Evolutionary conservation across 2,888 invertebrate species (phyloP).

Genomic region (Amorpha juglandis): DNA sequence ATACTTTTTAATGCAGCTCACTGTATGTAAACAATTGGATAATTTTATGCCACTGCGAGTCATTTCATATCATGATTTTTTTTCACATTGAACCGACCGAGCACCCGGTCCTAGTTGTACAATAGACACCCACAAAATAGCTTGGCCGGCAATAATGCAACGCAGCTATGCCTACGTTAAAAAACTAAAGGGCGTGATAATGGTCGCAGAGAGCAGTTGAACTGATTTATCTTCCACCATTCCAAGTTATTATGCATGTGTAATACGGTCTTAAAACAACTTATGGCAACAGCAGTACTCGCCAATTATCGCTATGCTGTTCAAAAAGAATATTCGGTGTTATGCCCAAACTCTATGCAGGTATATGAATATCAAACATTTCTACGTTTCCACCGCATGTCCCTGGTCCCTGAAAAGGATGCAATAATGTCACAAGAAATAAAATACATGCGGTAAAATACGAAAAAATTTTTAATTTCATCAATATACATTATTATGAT

Average conservation of each 20-base stretch:
- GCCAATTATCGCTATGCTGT: neutral
- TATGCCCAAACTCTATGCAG: neutral
- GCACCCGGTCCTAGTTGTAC: too few relatives aligned
- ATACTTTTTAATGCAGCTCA: neutral
- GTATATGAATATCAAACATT: neutral
- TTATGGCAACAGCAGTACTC: neutral
- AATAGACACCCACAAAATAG: too few relatives aligned
- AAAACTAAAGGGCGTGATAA: too few relatives aligned
- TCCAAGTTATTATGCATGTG: neutral
- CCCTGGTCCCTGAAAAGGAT: slow-evolving; percentile 12
- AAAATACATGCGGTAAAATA: slow-evolving; percentile 24
- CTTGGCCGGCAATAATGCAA: too few relatives aligned
- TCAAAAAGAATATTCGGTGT: neutral
- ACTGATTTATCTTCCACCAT: too few relatives aligned
- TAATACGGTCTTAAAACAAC: neutral
- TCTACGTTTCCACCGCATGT: slow-evolving; percentile 11
- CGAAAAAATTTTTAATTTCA: slow-evolving; percentile 23
- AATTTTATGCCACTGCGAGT: neutral
- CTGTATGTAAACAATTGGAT: neutral
- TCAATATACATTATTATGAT: slow-evolving; percentile 20
- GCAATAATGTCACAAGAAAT: slow-evolving; percentile 4
- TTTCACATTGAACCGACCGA: too few relatives aligned
- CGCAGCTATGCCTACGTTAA: too few relatives aligned
- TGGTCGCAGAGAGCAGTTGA: too few relatives aligned
- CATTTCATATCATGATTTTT: neutral